Base-by-base conservation (phyloP, 2,797 vertebrate genomes). In the Muscicapa striata region DNA sequence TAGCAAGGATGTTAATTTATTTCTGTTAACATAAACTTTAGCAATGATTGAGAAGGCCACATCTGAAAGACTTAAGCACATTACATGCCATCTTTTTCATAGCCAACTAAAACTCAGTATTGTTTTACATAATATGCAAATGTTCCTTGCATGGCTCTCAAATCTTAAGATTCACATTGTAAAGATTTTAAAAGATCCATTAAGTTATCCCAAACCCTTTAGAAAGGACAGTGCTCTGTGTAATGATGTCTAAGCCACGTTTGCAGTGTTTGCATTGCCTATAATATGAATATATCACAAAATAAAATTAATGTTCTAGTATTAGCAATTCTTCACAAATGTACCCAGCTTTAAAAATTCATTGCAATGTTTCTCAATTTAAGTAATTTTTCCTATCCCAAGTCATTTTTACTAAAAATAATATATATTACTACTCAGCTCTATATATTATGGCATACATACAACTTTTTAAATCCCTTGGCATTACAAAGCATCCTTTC, bases 161-260 rank as follows among this genome's bases (percentile, higher is more conserved):
- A 87, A 49, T 17, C 34, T 29, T 45, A 29, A 62, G 27, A 79
- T 18, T 57, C 38, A 48, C 12, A n/a, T 41, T 69, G 13, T 4
- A 97, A 94, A 97, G 95, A 81, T 77, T 86, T 81, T 51, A 38
- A 96, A 92, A 96, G 90, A 95, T 91, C 75, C 91, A 96, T 96
- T 91, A 75, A 87, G 87, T 18, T 75, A 74, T 94, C 80, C 92
- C 80, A 96, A 91, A 96, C 73, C 55, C 81, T 95, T 91, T 92
- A 91, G 76, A 94, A 97, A 70, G 93, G 97, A 94, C 94, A 97
- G 54, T 93, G 77, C 93, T 96, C 95, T 91, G 97, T 93, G 86
- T 85, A 91, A 48, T 93, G 49, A 97, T 90, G 68, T 54, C 82
- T 68, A 89, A 24, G n/a, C n/a, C 80, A 94, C 68, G 84, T 89